Conservation (phyloP, 2,888 invertebrate genomes). For the Gymnocheta viridis region DNA sequence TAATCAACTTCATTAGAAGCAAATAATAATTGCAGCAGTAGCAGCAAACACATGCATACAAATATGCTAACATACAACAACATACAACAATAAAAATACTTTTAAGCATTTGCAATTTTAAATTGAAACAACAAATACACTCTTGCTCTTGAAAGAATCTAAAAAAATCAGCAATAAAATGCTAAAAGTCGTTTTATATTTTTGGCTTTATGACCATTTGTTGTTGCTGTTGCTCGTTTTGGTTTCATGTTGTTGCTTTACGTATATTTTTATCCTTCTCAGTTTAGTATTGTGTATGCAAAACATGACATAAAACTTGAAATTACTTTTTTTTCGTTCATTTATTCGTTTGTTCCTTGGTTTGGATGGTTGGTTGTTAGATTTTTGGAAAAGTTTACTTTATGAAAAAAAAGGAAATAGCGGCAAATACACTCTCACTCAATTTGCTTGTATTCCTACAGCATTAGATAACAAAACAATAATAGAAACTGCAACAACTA, state of each 20-base stretch:
- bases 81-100: not conserved
- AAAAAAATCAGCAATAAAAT: constrained; percentile 29
- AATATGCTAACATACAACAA: not conserved
- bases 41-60: constrained; percentile 9
- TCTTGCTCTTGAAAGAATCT: not conserved
- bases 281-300: constrained; percentile 65
- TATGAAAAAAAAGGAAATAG: constrained; percentile 13
- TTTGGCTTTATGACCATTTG: constrained; percentile 25
- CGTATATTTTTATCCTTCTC: constrained; percentile 25
- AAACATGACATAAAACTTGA: constrained; percentile 71
- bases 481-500: constrained; percentile 27
- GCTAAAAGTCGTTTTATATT: constrained; percentile 35
- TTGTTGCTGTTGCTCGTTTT: constrained; percentile 21
- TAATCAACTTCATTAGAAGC: constrained; percentile 30
- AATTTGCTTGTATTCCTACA: constrained; percentile 36
- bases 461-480: constrained; percentile 38
- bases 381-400: constrained; percentile 52
- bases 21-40: constrained; percentile 32
- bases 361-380: not conserved
- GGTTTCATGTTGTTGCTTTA: constrained; percentile 3
- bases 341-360: constrained; percentile 35
- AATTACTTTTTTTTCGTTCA: constrained; percentile 65
- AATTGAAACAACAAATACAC: constrained; percentile 23
- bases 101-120: constrained; percentile 45
- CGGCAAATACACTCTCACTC: constrained; percentile 21